Evolutionary conservation across 2,797 vertebrate species (phyloP), one percentile per base, ranked within the genome.

Genomic region (Macroramphosus scolopax): DNA sequence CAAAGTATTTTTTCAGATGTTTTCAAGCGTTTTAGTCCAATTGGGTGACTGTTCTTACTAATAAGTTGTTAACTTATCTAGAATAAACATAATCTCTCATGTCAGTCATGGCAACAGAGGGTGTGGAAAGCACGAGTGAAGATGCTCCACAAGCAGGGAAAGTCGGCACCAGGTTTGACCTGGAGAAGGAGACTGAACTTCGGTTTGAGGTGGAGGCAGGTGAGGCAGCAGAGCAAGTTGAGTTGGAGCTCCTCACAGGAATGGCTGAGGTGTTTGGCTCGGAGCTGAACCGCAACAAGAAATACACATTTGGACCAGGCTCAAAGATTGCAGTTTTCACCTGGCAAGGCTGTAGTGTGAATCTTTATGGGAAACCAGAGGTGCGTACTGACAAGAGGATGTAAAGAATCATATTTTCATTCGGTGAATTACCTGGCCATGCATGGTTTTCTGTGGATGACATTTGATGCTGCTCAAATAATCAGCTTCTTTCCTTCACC

Each of bases 271-370:
- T 98, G 39, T 99, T 97, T 24, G 96, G 95, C 22, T 97, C 96
- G 0, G 96, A 99, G 68, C 88, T 99, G 31, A 98, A 96, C 58
- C 92, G 93, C 38, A 98, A 98, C 81, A 98, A 98, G 83, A 96
- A 94, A 63, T 98, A 98, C 81, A 90, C 86, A 0, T 99, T 99
- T 39, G 95, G 96, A 3, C 89, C 94, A 0, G 96, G 96, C 1
- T 92, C 95, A 34, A 97, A 98, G 76, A 95, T 95, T 12, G 95
- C 96, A 0, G 95, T 99, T 33, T 99, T 98, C 77, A 99, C 96
- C 11, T 99, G 96, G 96, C 96, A 98, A 24, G 94, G 96, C 57
- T 99, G 96, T 75, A 91, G 90, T 10, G 84, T 99, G 13, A 94
- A 92, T 50, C 90, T 99, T 22, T 92, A 89, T 2, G 96, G 96